These are phyloP conservation scores for Thalassophryne amazonica DNA, from an alignment of 2,797 vertebrate genomes.

Conservation along the genomic window DNA sequence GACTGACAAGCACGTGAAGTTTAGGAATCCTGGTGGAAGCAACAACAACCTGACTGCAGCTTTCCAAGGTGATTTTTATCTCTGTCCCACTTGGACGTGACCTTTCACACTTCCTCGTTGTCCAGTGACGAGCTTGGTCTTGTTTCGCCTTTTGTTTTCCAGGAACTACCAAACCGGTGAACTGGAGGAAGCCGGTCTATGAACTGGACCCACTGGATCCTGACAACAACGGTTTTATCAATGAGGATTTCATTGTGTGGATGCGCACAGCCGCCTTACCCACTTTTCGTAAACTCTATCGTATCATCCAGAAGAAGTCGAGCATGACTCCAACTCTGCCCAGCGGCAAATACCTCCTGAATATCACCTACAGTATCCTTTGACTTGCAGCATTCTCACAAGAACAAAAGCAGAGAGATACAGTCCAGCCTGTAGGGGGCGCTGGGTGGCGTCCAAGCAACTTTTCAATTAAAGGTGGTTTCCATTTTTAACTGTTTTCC, in stretches of 20 bases:
- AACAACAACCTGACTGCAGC: conserved; percentile 73
- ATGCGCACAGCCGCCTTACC: conserved; percentile 97
- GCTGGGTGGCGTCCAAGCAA: too few relatives aligned
- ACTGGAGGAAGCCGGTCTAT: conserved; percentile 89
- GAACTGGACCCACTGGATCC: conserved; percentile 78
- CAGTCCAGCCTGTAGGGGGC: not conserved
- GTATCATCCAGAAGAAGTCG: conserved; percentile 87
- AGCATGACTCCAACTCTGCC: conserved; percentile 83
- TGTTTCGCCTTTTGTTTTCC: conserved; percentile 9
- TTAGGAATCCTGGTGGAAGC: conserved; percentile 89
- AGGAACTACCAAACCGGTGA: conserved; percentile 90
- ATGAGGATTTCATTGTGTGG: conserved; percentile 99
- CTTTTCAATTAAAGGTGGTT: too few relatives aligned
- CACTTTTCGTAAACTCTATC: conserved; percentile 96
- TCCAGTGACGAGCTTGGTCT: not conserved
- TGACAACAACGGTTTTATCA: conserved; percentile 96
- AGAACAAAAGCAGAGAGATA: too few relatives aligned
- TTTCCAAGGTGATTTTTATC: conserved; percentile 87
- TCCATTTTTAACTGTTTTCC: too few relatives aligned
- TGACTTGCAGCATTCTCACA: not conserved
- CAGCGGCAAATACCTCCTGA: conserved; percentile 86
- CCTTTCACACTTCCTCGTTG: rapidly evolving
- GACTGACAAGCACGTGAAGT: conserved; percentile 98
- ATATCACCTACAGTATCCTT: conserved; percentile 98
- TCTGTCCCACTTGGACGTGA: too few relatives aligned